A percentile compares a stretch with the other conserved stretches of the same genome.
Evolutionary conservation across 2,797 vertebrate genomes (phyloP).

Genomic region (Atherinosoma microstoma): DNA sequence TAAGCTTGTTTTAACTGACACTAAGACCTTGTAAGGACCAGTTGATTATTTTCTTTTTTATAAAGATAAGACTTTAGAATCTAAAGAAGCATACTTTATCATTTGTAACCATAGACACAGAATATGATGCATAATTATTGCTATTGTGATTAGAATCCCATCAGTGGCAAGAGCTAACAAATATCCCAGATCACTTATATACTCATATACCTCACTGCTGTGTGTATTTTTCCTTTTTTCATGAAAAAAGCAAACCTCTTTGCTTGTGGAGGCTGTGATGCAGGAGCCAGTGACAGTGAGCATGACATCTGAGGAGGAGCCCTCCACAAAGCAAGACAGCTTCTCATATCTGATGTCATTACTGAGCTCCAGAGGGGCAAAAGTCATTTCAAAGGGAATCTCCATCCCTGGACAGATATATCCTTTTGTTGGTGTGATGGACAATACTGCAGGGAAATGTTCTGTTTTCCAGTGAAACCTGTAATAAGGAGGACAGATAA

Average conservation of each 20-base stretch:
- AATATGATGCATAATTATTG: no score
- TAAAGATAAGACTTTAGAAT: background rate
- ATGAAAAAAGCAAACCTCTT: constrained; percentile 82
- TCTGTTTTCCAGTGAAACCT: constrained; percentile 89
- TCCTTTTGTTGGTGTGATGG: constrained; percentile 84
- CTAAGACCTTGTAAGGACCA: background rate
- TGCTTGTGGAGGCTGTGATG: constrained; percentile 70
- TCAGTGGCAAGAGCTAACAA: background rate
- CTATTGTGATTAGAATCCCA: background rate
- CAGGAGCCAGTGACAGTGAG: constrained; percentile 88
- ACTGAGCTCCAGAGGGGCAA: constrained; percentile 81
- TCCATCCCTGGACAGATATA: constrained; percentile 86
- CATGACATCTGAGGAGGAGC: constrained; percentile 67
- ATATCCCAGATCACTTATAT: background rate
- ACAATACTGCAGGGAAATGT: constrained; percentile 83
- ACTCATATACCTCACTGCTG: background rate
- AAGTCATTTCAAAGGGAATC: constrained; percentile 84
- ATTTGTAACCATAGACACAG: background rate
- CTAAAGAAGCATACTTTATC: background rate
- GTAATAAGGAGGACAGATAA: background rate
- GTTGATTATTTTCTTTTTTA: background rate
- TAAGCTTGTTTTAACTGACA: background rate
- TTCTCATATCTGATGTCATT: constrained; percentile 81
- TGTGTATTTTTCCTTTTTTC: background rate
- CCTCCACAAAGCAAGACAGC: constrained; percentile 86